Conservation (phyloP, 2,888 invertebrate species). For the Agrilus cyanescens region DNA sequence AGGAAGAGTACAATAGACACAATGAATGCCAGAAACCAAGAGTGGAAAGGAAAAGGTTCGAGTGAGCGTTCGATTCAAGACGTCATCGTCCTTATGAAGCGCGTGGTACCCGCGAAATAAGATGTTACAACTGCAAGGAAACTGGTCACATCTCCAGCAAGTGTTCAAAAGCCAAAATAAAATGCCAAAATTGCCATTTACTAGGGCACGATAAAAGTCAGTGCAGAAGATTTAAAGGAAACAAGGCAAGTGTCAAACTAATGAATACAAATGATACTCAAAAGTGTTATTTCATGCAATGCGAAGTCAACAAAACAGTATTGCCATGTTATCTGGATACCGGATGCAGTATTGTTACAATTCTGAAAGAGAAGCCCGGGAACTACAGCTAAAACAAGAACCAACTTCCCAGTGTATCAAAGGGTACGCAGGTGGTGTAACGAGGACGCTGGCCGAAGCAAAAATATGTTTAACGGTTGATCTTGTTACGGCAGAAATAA, state of each 20-base stretch:
- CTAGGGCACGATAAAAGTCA: not conserved
- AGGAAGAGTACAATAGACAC: no score
- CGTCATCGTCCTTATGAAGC: no score
- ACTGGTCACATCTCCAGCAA: not conserved
- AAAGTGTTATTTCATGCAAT: not conserved
- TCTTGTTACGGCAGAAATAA: not conserved
- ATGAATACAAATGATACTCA: not conserved
- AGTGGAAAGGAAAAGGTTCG: no score
- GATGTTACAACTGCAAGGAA: not conserved
- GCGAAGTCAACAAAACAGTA: not conserved
- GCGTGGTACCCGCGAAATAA: no score
- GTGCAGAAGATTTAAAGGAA: not conserved
- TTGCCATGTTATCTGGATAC: not conserved
- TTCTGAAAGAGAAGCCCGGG: not conserved
- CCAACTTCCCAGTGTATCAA: no score
- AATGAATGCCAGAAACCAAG: no score
- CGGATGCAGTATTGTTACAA: not conserved
- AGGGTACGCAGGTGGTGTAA: conserved; percentile 1
- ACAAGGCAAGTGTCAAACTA: not conserved
- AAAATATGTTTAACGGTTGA: not conserved
- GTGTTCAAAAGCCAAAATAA: not conserved
- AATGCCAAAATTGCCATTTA: not conserved
- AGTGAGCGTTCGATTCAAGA: no score
- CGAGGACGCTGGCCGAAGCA: not conserved
- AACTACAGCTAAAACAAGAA: not conserved